Conservation (phyloP, 2,888 invertebrate genomes). For the Parnassius mnemosyne region DNA sequence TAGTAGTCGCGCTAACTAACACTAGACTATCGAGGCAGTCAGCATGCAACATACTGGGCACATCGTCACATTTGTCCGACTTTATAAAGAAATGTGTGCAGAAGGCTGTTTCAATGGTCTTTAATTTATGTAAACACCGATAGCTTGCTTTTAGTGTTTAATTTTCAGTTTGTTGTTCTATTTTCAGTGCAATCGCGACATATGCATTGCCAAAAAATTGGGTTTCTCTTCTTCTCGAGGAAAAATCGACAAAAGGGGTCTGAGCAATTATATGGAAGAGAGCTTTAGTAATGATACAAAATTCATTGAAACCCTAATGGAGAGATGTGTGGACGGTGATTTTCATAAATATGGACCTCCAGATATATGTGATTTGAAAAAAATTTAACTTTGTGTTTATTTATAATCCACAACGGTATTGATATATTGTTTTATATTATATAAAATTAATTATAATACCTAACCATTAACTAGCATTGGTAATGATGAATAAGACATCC, state of each 20-base stretch:
- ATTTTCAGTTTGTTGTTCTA: no score
- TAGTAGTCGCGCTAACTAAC: no score
- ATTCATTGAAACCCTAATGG: background rate
- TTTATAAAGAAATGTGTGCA: no score
- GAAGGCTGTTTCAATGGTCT: no score
- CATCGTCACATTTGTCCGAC: no score
- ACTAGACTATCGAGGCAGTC: no score
- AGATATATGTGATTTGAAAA: slow-evolving; percentile 11
- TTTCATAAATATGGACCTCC: slow-evolving; percentile 10
- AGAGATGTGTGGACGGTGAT: slow-evolving; percentile 3
- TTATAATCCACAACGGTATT: slow-evolving; percentile 7
- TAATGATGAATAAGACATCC: no score
- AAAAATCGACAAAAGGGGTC: slow-evolving; percentile 2
- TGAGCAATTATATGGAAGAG: background rate
- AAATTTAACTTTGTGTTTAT: slow-evolving; percentile 1
- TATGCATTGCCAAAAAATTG: slow-evolving; percentile 10
- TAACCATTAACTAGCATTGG: no score
- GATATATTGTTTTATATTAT: background rate
- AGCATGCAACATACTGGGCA: no score
- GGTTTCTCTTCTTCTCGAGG: slow-evolving; percentile 5
- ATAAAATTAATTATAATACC: no score
- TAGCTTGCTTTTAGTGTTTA: no score
- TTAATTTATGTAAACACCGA: no score
- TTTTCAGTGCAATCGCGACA: slow-evolving; percentile 6
- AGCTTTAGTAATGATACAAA: background rate